Evolutionary conservation across 2,113 vertebrate genomes (phyloP), one percentile per base, ranked within the genome.

Genomic region (Galemys pyrenaicus): DNA sequence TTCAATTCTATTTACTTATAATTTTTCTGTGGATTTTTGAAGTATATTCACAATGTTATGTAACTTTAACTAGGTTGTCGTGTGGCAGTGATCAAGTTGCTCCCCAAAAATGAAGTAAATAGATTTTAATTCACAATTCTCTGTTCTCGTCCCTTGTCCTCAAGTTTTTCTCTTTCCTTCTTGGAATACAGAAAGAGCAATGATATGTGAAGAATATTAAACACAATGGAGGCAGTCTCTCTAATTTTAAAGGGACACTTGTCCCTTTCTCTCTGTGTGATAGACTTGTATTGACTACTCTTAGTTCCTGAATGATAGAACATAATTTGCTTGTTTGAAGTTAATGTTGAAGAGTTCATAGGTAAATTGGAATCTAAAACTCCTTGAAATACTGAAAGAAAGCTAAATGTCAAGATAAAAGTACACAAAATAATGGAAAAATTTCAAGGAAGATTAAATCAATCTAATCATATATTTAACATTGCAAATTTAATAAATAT

Each of bases 31-130:
- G 30, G 32, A 41, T 51, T 79, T 93, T 85, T 79, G 54, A 64
- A 87, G 89, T 91, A 24, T 87, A 87, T 37, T 87, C 62, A 82
- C 68, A 87, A 70, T 83, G 54, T 35, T 92, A 62, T 62, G 60
- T n/a, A 81, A 44, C 4, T 51, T 16, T 51, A 39, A 51, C 87
- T 75, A 95, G 64, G 30, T 44, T 60, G 35, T 41, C 11, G 28
- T 62, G 6, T 74, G n/a, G 51, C n/a, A 11, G 9, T 9, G 32
- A 74, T 74, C 56, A n/a, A 65, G 28, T 58, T 86, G 24, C 54
- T 90, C 64, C 37, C 80, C 71, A 79, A 90, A 60, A 87, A 51
- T n/a, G 51, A 94, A 94, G 24, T 37, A 67, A 71, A 32, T n/a
- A 73, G 35, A 73, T n/a, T 77, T 62, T 54, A 90, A 6, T 56